Evolutionary conservation across 2,888 invertebrate genomes (phyloP).

Genomic region (Auanema sp.): DNA sequence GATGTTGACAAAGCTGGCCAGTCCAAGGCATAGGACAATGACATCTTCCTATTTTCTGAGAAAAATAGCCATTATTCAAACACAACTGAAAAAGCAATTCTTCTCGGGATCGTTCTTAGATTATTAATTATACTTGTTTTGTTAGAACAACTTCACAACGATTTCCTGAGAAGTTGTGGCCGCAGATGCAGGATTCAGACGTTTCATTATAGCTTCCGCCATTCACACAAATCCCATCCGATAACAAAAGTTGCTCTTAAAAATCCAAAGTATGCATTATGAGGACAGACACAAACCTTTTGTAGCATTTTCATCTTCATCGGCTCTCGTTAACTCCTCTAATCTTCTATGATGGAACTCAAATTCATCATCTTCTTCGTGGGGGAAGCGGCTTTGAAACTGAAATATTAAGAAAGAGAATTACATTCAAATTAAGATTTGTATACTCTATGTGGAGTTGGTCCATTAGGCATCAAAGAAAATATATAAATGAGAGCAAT

Average conservation of each 20-base stretch:
- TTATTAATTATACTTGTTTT: not conserved
- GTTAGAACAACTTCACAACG: constrained; percentile 6
- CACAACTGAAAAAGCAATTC: constrained; percentile 17
- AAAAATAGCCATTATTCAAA: constrained; percentile 33
- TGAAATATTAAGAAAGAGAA: not conserved
- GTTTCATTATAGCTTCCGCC: constrained; percentile 34
- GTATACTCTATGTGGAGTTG: constrained; percentile 30
- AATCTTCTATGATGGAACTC: too few relatives aligned
- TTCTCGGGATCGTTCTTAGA: not conserved
- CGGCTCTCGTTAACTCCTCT: too few relatives aligned
- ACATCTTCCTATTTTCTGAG: constrained; percentile 27
- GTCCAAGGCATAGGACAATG: constrained; percentile 29
- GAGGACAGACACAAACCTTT: too few relatives aligned
- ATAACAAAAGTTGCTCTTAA: not conserved
- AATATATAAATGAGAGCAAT: constrained; percentile 46
- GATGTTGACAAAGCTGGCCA: constrained; percentile 29
- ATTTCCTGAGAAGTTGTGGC: constrained; percentile 8
- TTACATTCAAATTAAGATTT: not conserved
- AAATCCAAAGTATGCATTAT: not conserved
- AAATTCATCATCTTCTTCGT: too few relatives aligned
- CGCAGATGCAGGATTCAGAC: constrained; percentile 32
- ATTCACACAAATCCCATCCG: constrained; percentile 20
- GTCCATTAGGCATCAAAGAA: constrained; percentile 41
- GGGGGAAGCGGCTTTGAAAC: not conserved
- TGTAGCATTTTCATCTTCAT: too few relatives aligned